These are phyloP conservation scores for Syndactyla subalaris DNA, from an alignment of 2,797 vertebrate genomes.

Conservation along the genomic window DNA sequence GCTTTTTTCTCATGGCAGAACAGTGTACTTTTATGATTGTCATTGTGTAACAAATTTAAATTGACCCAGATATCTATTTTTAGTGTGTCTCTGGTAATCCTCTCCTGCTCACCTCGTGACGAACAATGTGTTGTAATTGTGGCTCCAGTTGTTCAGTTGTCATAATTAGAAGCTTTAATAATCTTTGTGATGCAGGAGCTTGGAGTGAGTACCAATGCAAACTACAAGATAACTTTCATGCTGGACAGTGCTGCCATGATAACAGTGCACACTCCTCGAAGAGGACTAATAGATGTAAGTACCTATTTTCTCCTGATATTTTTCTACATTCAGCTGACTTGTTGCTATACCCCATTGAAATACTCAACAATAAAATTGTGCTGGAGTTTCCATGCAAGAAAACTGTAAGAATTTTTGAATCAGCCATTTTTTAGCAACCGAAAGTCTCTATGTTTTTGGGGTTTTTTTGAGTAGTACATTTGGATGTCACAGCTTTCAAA, in stretches of 20 bases:
- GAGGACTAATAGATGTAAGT: constrained; percentile 95
- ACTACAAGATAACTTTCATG: constrained; percentile 99
- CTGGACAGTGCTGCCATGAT: constrained; percentile 99
- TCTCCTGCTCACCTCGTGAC: background rate
- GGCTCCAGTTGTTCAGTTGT: background rate
- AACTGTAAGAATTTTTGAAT: background rate
- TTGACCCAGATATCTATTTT: background rate
- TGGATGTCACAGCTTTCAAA: background rate
- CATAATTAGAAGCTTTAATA: constrained; percentile 24
- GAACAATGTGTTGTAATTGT: background rate
- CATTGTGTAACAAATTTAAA: background rate
- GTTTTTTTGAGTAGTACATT: background rate
- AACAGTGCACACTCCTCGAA: constrained; percentile 96
- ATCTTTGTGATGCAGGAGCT: constrained; percentile 84
- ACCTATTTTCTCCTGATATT: background rate
- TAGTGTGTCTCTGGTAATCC: background rate
- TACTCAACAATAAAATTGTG: background rate
- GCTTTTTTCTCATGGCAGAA: background rate
- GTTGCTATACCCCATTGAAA: background rate
- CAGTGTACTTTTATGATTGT: background rate
- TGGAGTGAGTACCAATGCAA: constrained; percentile 94
- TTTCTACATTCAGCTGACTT: background rate
- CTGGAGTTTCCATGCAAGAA: background rate
- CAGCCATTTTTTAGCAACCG: background rate
- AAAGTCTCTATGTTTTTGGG: background rate